Evolutionary conservation across 2,797 vertebrate species (phyloP).

Genomic region (Acomys russatus): DNA sequence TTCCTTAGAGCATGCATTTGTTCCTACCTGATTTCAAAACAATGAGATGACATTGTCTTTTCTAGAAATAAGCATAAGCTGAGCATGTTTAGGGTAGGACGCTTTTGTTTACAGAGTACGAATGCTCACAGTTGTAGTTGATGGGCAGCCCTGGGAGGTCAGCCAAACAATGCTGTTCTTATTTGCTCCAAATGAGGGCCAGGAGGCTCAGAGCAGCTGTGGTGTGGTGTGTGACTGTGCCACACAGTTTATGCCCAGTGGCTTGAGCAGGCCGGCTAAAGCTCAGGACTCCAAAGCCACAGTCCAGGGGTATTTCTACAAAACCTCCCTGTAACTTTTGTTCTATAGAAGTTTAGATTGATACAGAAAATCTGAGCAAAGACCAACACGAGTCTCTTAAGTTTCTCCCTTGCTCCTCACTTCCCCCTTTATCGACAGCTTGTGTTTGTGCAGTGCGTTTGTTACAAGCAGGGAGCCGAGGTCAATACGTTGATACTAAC

Average conservation of each 20-base stretch:
- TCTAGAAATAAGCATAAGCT: not conserved
- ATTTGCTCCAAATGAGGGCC: not conserved
- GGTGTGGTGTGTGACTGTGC: accelerated
- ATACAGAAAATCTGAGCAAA: not conserved
- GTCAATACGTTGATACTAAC: not conserved
- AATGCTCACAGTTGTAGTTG: not conserved
- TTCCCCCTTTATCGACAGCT: not conserved
- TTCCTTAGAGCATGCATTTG: not conserved
- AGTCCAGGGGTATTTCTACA: not conserved
- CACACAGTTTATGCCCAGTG: not conserved
- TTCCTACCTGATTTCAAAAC: not conserved
- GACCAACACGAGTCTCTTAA: not conserved
- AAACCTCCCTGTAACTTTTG: not conserved
- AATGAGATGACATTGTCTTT: not conserved
- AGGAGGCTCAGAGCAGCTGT: not conserved
- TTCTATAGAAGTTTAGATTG: not conserved
- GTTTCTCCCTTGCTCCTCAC: no score
- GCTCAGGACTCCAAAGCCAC: not conserved
- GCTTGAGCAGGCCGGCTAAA: not conserved
- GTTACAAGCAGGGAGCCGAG: not conserved
- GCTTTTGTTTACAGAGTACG: not conserved
- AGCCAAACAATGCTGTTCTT: not conserved
- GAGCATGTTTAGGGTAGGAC: not conserved
- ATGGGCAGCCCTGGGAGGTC: not conserved
- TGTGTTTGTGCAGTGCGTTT: not conserved